Evolutionary conservation across 2,113 vertebrate genomes (phyloP).

Genomic region (Sterna hirundo): DNA sequence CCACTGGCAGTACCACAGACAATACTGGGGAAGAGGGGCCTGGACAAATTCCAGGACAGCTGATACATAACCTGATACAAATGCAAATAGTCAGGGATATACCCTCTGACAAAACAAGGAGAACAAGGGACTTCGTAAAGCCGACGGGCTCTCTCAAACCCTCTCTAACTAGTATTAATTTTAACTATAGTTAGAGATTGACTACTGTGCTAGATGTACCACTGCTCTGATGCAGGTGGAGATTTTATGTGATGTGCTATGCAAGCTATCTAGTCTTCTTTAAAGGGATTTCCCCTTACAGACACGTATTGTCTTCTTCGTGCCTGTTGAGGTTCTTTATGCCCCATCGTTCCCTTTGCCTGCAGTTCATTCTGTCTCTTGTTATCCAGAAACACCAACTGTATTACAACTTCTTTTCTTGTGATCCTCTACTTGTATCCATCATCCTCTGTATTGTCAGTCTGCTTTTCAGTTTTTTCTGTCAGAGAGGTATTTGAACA

Average conservation of each 20-base stretch:
- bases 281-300: neutral
- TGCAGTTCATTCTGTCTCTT: neutral
- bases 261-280: neutral
- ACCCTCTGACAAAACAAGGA: neutral
- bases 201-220: neutral
- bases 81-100: neutral
- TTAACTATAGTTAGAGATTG: neutral
- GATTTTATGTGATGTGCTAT: neutral
- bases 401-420: neutral
- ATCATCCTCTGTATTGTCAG: neutral
- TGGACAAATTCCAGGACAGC: neutral
- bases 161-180: neutral
- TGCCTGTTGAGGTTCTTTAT: neutral
- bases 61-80: neutral
- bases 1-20: neutral
- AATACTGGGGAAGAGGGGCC: neutral
- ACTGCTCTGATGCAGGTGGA: accelerated
- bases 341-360: neutral
- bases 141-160: neutral
- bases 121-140: neutral
- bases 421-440: neutral
- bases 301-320: neutral
- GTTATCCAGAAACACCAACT: neutral
- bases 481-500: neutral
- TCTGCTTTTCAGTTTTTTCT: neutral